phyloP scores from a whole-genome alignment of 2,888 invertebrate genomes.

The Merodon equestris region DNA sequence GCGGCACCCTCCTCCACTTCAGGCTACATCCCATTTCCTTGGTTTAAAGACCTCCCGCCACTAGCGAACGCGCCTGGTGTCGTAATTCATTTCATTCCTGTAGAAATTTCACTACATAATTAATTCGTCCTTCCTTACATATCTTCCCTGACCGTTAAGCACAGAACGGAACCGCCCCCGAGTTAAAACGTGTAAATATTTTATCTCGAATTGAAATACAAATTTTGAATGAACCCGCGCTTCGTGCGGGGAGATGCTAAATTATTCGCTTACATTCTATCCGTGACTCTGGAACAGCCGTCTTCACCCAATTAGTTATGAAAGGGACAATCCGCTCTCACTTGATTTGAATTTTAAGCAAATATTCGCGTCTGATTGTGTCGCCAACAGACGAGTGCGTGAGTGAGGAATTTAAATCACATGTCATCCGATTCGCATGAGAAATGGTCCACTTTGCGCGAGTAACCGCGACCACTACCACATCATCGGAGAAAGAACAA shows the following conservation, averaged over 20 bases:
- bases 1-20: not conserved
- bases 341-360: constrained; percentile 5
- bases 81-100: constrained; percentile 55
- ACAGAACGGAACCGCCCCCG: constrained; percentile 6
- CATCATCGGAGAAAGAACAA: not conserved
- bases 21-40: not conserved
- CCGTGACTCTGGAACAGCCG: constrained; percentile 36
- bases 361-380: constrained; percentile 16
- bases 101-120: constrained; percentile 54
- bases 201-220: constrained; percentile 46
- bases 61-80: not conserved
- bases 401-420: constrained; percentile 27
- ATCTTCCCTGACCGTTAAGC: not conserved
- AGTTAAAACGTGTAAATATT: constrained; percentile 56
- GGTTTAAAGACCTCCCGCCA: not conserved
- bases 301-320: constrained; percentile 45
- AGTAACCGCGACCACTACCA: constrained; percentile 12
- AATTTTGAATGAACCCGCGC: constrained; percentile 45
- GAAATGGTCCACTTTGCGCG: constrained; percentile 12
- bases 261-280: no score
- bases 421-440: constrained; percentile 41
- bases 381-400: constrained; percentile 9
- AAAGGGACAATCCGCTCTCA: constrained; percentile 13
- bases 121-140: constrained; percentile 48
- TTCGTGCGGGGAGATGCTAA: no score